Evolutionary conservation across 2,113 vertebrate species (phyloP).

Genomic region (Gorsachius goisagi): DNA sequence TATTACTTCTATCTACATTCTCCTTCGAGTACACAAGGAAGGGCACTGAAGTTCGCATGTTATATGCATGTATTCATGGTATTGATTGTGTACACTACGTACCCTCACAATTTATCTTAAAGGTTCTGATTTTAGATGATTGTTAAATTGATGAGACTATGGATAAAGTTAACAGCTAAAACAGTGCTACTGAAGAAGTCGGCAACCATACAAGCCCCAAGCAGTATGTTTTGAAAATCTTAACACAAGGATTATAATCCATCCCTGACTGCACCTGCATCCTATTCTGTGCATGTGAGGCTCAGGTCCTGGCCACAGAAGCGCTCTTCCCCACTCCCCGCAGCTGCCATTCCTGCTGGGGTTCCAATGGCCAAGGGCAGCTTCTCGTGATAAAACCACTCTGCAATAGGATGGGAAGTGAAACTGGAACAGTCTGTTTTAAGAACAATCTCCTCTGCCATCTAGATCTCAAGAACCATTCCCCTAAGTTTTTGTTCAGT

Average conservation of each 20-base stretch:
- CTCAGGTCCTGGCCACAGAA: not conserved
- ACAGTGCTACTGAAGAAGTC: not conserved
- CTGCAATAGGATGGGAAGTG: not conserved
- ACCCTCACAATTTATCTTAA: not conserved
- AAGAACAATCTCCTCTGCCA: not conserved
- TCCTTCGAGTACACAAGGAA: not conserved
- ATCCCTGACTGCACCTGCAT: not conserved
- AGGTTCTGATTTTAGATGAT: not conserved
- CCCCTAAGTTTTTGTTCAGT: not conserved
- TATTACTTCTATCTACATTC: not conserved
- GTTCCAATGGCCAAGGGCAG: accelerated
- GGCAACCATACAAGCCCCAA: accelerated
- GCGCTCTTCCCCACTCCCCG: no score
- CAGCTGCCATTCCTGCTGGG: not conserved
- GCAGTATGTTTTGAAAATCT: not conserved
- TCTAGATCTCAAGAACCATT: not conserved
- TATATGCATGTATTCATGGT: not conserved
- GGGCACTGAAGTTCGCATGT: not conserved
- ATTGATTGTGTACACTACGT: not conserved
- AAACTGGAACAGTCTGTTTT: not conserved
- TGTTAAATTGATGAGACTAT: not conserved
- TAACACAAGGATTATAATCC: not conserved
- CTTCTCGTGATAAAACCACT: accelerated
- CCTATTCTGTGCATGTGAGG: not conserved
- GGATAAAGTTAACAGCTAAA: not conserved